A percentile compares a stretch with the other conserved stretches of the same genome.
These are phyloP conservation scores for Atta cephalotes DNA, from an alignment of 1,140 invertebrate genomes.

Conservation along the genomic window DNA sequence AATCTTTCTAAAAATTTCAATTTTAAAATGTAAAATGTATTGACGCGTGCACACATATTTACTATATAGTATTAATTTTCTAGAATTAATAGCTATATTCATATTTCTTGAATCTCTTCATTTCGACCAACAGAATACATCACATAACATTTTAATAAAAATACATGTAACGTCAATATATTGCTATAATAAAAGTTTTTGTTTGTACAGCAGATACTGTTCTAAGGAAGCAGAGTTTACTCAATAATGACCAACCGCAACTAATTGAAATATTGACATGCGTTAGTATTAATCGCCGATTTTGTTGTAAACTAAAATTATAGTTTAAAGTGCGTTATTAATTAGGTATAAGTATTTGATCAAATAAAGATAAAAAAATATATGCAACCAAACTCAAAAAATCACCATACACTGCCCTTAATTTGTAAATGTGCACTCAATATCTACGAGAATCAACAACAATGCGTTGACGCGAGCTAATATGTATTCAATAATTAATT, in stretches of 20 bases:
- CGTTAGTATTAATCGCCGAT: background rate
- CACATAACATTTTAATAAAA: background rate
- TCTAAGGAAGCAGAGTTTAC: background rate
- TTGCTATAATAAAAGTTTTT: background rate
- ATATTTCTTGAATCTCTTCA: background rate
- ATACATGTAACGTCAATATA: background rate
- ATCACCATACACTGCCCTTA: background rate
- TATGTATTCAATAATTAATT: conserved; percentile 66
- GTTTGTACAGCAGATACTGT: conserved; percentile 8
- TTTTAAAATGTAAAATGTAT: conserved; percentile 3
- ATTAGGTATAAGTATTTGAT: background rate
- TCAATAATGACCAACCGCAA: background rate
- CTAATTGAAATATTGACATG: background rate
- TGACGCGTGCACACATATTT: background rate
- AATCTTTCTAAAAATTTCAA: background rate
- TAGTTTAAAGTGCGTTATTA: background rate
- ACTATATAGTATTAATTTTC: background rate
- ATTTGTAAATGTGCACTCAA: conserved; percentile 47
- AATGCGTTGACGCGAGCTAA: conserved; percentile 15
- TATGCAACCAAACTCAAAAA: background rate
- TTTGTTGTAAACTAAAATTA: background rate
- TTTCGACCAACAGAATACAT: background rate
- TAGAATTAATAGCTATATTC: background rate
- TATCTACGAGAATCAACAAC: conserved; percentile 55
- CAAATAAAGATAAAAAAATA: background rate